phyloP scores from a whole-genome alignment of 2,113 vertebrate species.

The Epinephelus fuscoguttatus region DNA sequence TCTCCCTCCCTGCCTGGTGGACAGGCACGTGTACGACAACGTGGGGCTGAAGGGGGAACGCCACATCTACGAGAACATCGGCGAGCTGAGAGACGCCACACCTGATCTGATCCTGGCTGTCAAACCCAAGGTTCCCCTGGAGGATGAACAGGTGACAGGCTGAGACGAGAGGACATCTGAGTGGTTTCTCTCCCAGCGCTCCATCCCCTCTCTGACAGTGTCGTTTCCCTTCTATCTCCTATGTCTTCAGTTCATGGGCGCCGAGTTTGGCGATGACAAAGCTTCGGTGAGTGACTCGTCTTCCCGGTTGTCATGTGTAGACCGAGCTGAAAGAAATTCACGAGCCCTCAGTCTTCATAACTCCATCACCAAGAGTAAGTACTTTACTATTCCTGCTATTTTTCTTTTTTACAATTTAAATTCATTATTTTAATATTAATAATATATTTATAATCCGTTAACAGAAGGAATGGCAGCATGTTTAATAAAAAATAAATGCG shows the following conservation, averaged over 20 bases:
- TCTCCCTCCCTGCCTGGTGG: neutral
- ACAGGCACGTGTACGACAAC: conserved; percentile 83
- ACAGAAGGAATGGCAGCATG: neutral
- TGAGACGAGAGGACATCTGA: conserved; percentile 8
- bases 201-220: conserved; percentile 21
- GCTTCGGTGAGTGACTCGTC: conserved; percentile 79
- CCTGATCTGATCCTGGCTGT: conserved; percentile 91
- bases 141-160: conserved; percentile 76
- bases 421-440: neutral
- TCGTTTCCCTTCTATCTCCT: conserved; percentile 35
- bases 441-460: neutral
- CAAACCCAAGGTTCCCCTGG: conserved; percentile 81
- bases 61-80: conserved; percentile 83
- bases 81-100: conserved; percentile 83
- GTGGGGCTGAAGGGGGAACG: conserved; percentile 61
- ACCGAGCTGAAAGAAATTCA: conserved; percentile 86
- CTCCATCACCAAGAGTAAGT: conserved; percentile 92
- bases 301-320: conserved; percentile 70
- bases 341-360: conserved; percentile 88
- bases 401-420: neutral
- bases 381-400: neutral
- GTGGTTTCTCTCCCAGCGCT: neutral
- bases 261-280: conserved; percentile 74
- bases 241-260: conserved; percentile 67
- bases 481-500: neutral